Conservation (phyloP, 2,797 vertebrate genomes). For the Argentina silus region DNA sequence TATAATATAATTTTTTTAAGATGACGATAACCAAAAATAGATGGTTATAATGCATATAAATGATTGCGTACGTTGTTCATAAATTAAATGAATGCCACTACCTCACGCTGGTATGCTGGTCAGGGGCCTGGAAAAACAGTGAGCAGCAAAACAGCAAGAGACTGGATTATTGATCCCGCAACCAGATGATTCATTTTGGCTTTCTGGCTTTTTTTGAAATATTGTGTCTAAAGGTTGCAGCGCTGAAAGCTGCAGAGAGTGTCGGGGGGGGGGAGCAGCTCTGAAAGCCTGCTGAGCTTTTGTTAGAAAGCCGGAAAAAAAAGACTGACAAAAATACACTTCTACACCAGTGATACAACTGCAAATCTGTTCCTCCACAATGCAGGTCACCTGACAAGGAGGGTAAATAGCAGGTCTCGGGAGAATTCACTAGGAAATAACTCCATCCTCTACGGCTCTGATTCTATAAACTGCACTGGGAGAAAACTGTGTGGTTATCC, state of each 20-base stretch:
- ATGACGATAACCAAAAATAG: too few species aligned
- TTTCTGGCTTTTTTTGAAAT: neutral
- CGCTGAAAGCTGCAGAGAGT: conserved; percentile 1
- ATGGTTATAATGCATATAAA: too few species aligned
- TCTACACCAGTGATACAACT: neutral
- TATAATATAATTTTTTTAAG: too few species aligned
- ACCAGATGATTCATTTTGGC: neutral
- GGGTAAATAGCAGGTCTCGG: neutral
- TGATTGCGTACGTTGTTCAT: neutral
- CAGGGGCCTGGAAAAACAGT: neutral
- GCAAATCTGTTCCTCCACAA: neutral
- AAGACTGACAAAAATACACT: neutral
- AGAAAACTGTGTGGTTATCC: neutral
- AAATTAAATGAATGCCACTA: neutral
- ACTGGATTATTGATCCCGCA: neutral
- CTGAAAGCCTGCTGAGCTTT: neutral
- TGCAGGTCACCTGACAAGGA: neutral
- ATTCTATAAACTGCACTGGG: neutral
- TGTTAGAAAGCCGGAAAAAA: neutral
- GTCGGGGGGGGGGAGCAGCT: neutral
- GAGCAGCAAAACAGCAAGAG: neutral
- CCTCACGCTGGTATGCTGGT: neutral
- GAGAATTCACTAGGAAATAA: neutral
- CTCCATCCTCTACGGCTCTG: neutral
- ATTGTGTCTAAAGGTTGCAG: neutral